phyloP scores from a whole-genome alignment of 2,113 vertebrate species.

The Hiodon tergisus region DNA sequence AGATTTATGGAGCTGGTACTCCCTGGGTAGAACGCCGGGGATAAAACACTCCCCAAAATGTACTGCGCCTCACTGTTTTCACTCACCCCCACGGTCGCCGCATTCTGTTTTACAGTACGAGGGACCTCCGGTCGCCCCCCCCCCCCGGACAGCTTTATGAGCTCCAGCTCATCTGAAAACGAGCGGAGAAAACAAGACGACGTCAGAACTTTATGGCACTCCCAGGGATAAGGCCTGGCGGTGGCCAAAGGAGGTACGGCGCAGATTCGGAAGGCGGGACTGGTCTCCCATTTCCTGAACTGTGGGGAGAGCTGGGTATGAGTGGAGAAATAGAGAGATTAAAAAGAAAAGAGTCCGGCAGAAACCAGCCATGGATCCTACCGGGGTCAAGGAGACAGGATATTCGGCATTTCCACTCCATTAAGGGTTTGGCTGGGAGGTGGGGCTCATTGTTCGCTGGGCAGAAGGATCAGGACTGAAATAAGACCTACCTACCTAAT shows the following conservation, averaged over 20 bases:
- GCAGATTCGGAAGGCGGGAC: not conserved
- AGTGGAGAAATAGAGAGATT: slow-evolving; percentile 10
- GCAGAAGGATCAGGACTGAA: not conserved
- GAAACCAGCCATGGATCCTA: not conserved
- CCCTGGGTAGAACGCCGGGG: slow-evolving; percentile 5
- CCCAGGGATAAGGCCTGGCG: not conserved
- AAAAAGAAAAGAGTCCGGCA: slow-evolving; percentile 25
- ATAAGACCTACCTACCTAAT: too few relatives aligned
- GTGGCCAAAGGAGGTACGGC: not conserved
- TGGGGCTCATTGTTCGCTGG: not conserved
- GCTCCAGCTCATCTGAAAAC: slow-evolving; percentile 8
- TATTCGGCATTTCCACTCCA: slow-evolving; percentile 1
- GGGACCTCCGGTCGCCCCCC: not conserved
- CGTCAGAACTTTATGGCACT: slow-evolving; percentile 17
- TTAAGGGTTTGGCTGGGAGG: not conserved
- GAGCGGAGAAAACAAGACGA: slow-evolving; percentile 16
- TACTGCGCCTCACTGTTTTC: slow-evolving; percentile 14
- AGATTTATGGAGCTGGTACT: slow-evolving; percentile 18
- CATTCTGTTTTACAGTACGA: slow-evolving; percentile 1
- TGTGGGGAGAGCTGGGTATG: not conserved
- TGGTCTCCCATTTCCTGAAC: not conserved
- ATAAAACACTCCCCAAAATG: slow-evolving; percentile 8
- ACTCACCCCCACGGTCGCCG: not conserved
- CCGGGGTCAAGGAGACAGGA: not conserved
- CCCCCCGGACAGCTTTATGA: slow-evolving; percentile 21